A percentile compares a stretch with the other conserved stretches of the same genome.
Evolutionary conservation across 2,797 vertebrate genomes (phyloP).

Genomic region (Bradypodion ventrale): DNA sequence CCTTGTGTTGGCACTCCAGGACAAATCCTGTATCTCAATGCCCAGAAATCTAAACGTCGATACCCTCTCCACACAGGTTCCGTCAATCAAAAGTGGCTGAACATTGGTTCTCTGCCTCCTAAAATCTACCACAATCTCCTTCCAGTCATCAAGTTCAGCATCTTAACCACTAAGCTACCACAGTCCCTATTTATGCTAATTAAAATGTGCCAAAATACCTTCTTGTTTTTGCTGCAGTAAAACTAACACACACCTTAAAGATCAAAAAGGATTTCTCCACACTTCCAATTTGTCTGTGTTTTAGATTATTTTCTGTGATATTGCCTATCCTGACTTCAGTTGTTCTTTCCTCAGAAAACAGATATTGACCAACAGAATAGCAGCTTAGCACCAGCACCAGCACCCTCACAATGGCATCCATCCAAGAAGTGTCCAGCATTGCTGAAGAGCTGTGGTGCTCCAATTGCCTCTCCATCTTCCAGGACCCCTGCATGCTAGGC

Average conservation of each 20-base stretch:
- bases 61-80: no score
- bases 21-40: no score
- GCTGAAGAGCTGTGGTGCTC: constrained; percentile 49
- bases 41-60: no score
- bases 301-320: background rate
- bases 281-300: background rate
- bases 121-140: no score
- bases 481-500: constrained; percentile 42
- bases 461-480: constrained; percentile 49
- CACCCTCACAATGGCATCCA: background rate
- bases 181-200: no score
- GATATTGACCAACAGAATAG: background rate
- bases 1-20: no score
- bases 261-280: background rate
- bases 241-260: background rate
- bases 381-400: background rate
- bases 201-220: no score
- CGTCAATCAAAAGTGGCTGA: no score
- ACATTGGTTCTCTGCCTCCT: no score
- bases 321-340: background rate
- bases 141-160: no score
- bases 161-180: no score
- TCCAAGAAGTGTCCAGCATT: constrained; percentile 21
- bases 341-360: background rate
- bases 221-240: background rate